Conservation (phyloP, 2,888 invertebrate genomes). For the Hyalella azteca region DNA sequence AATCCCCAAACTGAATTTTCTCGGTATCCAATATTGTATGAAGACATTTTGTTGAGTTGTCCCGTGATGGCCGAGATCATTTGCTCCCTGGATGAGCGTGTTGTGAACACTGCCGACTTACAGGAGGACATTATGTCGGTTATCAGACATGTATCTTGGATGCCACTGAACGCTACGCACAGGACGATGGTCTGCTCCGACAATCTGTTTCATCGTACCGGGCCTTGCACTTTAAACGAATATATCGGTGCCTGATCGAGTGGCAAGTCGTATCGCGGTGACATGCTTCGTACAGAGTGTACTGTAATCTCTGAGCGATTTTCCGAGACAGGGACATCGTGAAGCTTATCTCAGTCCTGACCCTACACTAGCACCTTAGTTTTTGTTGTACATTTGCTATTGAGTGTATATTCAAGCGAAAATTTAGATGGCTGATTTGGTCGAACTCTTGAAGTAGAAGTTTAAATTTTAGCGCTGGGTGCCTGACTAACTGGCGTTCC, state of each 20-base stretch:
- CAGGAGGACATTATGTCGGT: neutral
- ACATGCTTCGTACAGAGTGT: slow-evolving; percentile 24
- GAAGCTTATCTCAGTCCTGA: slow-evolving; percentile 24
- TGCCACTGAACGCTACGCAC: slow-evolving; percentile 23
- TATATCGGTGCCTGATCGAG: slow-evolving; percentile 19
- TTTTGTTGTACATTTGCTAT: slow-evolving; percentile 21
- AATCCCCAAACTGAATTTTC: too few species aligned
- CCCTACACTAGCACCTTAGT: neutral
- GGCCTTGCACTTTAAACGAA: neutral
- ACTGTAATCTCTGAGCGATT: slow-evolving; percentile 31
- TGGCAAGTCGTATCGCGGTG: neutral
- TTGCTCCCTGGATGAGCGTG: neutral
- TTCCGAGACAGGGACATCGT: slow-evolving; percentile 34
- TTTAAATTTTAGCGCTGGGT: too few species aligned
- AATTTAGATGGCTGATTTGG: too few species aligned
- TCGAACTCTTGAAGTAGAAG: too few species aligned
- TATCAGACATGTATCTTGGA: slow-evolving; percentile 20
- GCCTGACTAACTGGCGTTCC: too few species aligned
- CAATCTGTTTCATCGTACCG: slow-evolving; percentile 20
- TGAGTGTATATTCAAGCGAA: neutral
- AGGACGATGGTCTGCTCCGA: neutral
- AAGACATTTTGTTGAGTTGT: neutral
- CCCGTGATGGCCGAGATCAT: neutral
- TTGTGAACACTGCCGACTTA: neutral
- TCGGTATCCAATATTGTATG: too few species aligned